A percentile compares a stretch with the other conserved stretches of the same genome.
These are phyloP conservation scores for Catocala fraxini DNA, from an alignment of 2,888 invertebrate species.

Conservation along the genomic window DNA sequence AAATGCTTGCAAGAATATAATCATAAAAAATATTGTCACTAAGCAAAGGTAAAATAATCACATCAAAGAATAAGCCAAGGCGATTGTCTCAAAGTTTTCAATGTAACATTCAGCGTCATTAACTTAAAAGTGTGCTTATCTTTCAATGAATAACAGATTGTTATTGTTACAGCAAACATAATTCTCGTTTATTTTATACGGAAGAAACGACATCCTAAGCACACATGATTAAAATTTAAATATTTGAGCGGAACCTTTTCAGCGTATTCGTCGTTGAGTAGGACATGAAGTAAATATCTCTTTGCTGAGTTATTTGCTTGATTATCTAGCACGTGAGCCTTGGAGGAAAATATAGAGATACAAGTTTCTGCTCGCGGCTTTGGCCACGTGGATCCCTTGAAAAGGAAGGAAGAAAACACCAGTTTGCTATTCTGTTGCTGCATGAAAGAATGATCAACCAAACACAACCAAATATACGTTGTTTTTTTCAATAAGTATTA, in stretches of 20 bases:
- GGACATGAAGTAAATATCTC: slow-evolving; percentile 25
- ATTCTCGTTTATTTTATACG: slow-evolving; percentile 35
- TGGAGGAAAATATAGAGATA: background rate
- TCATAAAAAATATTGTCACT: too few relatives aligned
- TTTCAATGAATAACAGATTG: slow-evolving; percentile 43
- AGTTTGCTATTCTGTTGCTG: too few relatives aligned
- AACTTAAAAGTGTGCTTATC: slow-evolving; percentile 37
- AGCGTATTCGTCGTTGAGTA: slow-evolving; percentile 25
- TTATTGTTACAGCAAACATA: slow-evolving; percentile 45
- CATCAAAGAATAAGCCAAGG: too few relatives aligned
- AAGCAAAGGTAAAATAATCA: too few relatives aligned
- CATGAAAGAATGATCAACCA: too few relatives aligned
- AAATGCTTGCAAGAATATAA: too few relatives aligned
- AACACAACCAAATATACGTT: too few relatives aligned
- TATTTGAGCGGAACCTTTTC: slow-evolving; percentile 46
- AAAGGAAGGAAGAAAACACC: too few relatives aligned
- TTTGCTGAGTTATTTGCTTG: slow-evolving; percentile 28
- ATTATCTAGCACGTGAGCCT: slow-evolving; percentile 7
- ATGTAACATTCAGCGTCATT: slow-evolving; percentile 5
- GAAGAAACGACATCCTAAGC: slow-evolving; percentile 50
- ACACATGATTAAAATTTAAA: slow-evolving; percentile 55
- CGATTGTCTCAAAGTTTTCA: background rate
- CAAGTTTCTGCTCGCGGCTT: background rate
- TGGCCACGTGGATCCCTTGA: too few relatives aligned
- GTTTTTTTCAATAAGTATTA: too few relatives aligned